These are phyloP conservation scores for Pristis pectinata DNA, from an alignment of 2,797 vertebrate species.

Conservation along the genomic window DNA sequence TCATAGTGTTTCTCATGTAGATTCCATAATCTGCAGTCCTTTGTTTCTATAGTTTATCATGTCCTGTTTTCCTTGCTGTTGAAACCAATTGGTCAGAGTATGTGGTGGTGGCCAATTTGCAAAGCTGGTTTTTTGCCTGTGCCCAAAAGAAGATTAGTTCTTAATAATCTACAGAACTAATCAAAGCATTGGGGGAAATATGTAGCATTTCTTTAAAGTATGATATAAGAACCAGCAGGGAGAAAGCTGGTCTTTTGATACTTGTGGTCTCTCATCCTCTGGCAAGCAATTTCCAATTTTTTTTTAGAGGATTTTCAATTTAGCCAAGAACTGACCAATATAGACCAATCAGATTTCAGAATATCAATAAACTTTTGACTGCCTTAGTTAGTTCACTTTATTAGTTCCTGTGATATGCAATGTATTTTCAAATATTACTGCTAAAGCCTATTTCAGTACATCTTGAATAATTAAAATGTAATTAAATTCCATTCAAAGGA, in stretches of 20 bases:
- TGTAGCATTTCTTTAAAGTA: not conserved
- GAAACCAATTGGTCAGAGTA: not conserved
- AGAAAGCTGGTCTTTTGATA: not conserved
- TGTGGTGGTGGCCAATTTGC: not conserved
- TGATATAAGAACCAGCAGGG: not conserved
- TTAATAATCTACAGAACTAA: not conserved
- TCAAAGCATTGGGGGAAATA: not conserved
- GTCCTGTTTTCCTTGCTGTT: not conserved
- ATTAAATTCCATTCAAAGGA: constrained; percentile 24
- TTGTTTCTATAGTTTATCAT: too few species aligned
- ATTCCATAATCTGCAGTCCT: too few species aligned
- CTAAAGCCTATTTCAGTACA: not conserved
- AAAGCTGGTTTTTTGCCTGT: not conserved
- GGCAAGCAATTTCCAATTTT: not conserved
- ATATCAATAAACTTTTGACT: not conserved
- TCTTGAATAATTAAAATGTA: not conserved
- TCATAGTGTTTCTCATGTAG: too few species aligned
- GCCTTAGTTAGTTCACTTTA: not conserved
- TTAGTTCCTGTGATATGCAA: not conserved
- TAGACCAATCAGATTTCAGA: not conserved
- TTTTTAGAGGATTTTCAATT: not conserved
- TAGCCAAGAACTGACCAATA: not conserved
- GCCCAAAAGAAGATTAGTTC: not conserved
- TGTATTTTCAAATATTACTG: not conserved
- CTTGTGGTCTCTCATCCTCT: not conserved